Evolutionary conservation across 1,140 invertebrate genomes (phyloP), one percentile per base, ranked within the genome.

Genomic region (Danaus plexippus): DNA sequence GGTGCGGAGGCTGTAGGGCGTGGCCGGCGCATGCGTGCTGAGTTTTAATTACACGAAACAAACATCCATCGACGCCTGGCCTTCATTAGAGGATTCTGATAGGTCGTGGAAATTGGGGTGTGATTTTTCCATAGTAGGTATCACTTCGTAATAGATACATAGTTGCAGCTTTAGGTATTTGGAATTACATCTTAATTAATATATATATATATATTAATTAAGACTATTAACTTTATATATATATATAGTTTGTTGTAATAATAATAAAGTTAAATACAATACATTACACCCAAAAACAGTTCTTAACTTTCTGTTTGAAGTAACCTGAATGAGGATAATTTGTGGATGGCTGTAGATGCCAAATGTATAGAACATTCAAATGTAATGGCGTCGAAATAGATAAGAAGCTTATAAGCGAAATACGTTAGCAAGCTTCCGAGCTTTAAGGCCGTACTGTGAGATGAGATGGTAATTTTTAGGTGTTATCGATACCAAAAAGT

Each of bases 41-140:
- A 10, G 51, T 68, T 77, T 78, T 86, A 86, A 85, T 86, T 86
- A 83, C 71, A 61, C 58, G 61, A 72, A 79, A 77, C 75, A 74
- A 78, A 56, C 57, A 64, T 64, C 77, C 80, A 84, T 83, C 71
- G 77, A 69, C 80, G 78, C 80, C 80, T 81, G 60, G 66, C 63
- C 64, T 77, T 85, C 75, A 86, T 85, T 83, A 86, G 69, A 60
- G 62, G 46, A 43, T 64, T 52, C 54, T 61, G 60, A 67, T 68
- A 66, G 64, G 64, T 52, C 59, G 46, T 51, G 46, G 50, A 58
- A 56, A 58, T 61, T 65, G 63, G 60, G 63, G 63, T 55, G 59
- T 58, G 66, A 63, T 58, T 59, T 61, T 42, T 43, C 43, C 42
- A 13, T 1, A 45, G 42, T 66, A 66, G 63, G 61, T 63, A 66